These are phyloP conservation scores for Ceriagrion tenellum DNA, from an alignment of 2,888 invertebrate species.

Conservation along the genomic window DNA sequence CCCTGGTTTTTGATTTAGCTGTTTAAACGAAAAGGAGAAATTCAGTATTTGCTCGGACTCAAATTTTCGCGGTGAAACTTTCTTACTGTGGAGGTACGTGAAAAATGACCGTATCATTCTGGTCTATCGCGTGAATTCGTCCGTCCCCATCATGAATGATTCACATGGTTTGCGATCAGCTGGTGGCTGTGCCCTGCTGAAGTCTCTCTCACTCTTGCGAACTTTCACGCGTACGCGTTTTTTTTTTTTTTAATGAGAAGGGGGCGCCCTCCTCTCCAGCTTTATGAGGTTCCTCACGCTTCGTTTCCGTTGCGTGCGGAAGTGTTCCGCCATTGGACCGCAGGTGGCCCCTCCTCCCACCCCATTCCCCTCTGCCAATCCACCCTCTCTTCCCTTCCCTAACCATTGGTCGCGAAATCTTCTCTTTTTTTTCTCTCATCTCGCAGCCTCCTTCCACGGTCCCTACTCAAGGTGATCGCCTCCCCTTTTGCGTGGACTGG, in stretches of 20 bases:
- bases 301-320: neutral
- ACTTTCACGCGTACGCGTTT: neutral
- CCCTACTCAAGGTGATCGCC: neutral
- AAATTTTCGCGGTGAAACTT: too few relatives aligned
- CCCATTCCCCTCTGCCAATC: neutral
- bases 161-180: neutral
- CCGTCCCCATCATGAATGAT: too few relatives aligned
- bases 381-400: neutral
- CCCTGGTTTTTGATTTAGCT: too few relatives aligned
- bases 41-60: too few relatives aligned
- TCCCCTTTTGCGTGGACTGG: neutral
- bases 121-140: too few relatives aligned
- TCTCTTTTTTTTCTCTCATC: neutral
- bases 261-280: neutral
- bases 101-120: too few relatives aligned
- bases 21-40: too few relatives aligned
- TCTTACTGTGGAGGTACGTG: too few relatives aligned
- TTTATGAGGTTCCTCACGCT: neutral
- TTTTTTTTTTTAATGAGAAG: neutral
- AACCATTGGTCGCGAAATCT: constrained; percentile 20
- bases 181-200: neutral
- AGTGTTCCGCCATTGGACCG: neutral
- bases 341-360: neutral
- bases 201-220: neutral
- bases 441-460: neutral